Evolutionary conservation across 2,797 vertebrate species (phyloP).

Genomic region (Uromys caudimaculatus): DNA sequence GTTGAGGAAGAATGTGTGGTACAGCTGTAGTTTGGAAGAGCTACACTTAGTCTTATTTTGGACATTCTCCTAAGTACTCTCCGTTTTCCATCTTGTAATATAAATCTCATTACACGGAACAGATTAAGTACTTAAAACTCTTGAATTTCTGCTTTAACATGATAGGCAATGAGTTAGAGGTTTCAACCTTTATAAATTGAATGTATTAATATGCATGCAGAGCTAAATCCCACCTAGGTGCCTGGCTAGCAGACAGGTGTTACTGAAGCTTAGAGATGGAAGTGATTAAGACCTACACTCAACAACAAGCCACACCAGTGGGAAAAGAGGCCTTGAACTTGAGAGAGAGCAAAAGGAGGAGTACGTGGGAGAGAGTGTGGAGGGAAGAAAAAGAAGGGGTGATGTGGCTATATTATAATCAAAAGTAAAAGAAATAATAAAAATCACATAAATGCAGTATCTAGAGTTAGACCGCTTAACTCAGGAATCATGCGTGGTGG

Average conservation of each 20-base stretch:
- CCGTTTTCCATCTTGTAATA: slow-evolving; percentile 63
- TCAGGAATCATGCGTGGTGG: not conserved
- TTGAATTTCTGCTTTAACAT: slow-evolving; percentile 76
- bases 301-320: not conserved
- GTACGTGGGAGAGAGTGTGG: not conserved
- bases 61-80: slow-evolving; percentile 35
- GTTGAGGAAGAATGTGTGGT: not conserved
- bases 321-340: not conserved
- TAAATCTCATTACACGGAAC: slow-evolving; percentile 76
- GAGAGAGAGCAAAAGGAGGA: not conserved
- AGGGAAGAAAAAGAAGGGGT: not conserved
- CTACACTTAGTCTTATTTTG: slow-evolving; percentile 64
- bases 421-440: not conserved
- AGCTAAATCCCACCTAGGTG: slow-evolving; percentile 69
- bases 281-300: not conserved
- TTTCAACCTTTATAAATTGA: slow-evolving; percentile 76
- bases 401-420: not conserved
- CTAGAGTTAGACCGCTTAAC: not conserved
- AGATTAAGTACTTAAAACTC: slow-evolving; percentile 80
- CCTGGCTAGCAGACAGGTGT: slow-evolving; percentile 50
- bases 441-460: not conserved
- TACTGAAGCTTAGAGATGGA: slow-evolving; percentile 41
- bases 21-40: slow-evolving; percentile 9
- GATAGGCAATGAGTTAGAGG: slow-evolving; percentile 75
- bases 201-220: slow-evolving; percentile 64